A percentile compares a stretch with the other conserved stretches of the same genome.
Evolutionary conservation across 2,797 vertebrate species (phyloP).

Genomic region (Morelia viridis): DNA sequence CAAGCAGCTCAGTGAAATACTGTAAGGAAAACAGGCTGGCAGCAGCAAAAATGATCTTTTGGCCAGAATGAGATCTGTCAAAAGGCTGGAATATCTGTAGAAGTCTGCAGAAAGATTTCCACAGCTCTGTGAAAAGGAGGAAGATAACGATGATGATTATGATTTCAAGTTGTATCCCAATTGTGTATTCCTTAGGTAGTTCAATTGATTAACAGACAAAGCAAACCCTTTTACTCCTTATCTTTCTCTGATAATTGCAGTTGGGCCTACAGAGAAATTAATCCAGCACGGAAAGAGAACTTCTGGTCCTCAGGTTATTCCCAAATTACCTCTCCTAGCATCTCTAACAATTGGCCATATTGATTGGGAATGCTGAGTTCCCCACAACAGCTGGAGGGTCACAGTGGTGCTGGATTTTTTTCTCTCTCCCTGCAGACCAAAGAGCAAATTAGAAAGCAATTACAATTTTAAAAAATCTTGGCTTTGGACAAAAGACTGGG

Average conservation of each 20-base stretch:
- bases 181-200: neutral
- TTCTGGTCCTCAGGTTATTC: neutral
- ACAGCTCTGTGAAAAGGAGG: neutral
- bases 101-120: neutral
- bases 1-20: slow-evolving; percentile 18
- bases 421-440: neutral
- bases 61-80: neutral
- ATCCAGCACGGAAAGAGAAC: neutral
- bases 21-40: slow-evolving; percentile 1
- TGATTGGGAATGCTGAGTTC: neutral
- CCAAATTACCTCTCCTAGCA: neutral
- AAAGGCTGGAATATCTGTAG: neutral
- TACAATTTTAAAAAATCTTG: neutral
- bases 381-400: neutral
- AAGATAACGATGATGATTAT: neutral
- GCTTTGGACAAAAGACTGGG: neutral
- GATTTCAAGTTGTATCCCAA: neutral
- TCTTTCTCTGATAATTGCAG: neutral
- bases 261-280: neutral
- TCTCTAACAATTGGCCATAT: neutral
- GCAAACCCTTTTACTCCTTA: neutral
- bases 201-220: neutral
- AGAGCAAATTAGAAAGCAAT: neutral
- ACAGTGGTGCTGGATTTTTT: neutral
- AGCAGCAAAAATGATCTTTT: neutral